Percentiles rank a stretch among this genome's conserved stretches.
Evolutionary conservation across 1,140 invertebrate species (phyloP).

Genomic region (Antheraea pernyi): DNA sequence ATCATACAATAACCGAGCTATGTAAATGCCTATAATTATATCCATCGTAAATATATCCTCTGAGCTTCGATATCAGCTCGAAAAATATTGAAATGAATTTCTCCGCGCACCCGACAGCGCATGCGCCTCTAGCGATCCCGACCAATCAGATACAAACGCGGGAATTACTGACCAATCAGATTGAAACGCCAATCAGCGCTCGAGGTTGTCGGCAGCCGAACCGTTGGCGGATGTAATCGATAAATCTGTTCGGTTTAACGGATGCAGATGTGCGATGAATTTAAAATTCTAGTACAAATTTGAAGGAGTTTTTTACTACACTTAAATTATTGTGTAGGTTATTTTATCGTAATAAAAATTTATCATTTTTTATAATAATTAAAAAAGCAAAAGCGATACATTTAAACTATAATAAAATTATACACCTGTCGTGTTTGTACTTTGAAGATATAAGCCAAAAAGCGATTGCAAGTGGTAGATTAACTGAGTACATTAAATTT

Average conservation of each 20-base stretch:
- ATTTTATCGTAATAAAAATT: too few species aligned
- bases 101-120: neutral
- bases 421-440: too few species aligned
- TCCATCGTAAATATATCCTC: neutral
- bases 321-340: too few species aligned
- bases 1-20: neutral
- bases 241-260: neutral
- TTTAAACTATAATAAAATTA: too few species aligned
- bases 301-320: too few species aligned
- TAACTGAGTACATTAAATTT: too few species aligned
- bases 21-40: neutral
- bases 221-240: neutral
- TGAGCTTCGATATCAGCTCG: neutral
- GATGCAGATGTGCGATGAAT: neutral
- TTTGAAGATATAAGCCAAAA: too few species aligned
- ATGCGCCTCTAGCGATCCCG: slow-evolving; percentile 9
- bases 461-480: too few species aligned
- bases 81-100: slow-evolving; percentile 1
- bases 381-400: too few species aligned
- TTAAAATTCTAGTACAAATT: neutral
- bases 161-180: slow-evolving; percentile 6
- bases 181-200: slow-evolving; percentile 9
- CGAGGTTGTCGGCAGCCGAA: neutral
- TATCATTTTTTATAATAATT: too few species aligned
- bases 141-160: slow-evolving; percentile 10